A percentile compares a stretch with the other conserved stretches of the same genome.
These are phyloP conservation scores for Knipowitschia caucasica DNA, from an alignment of 2,797 vertebrate genomes.

Conservation along the genomic window DNA sequence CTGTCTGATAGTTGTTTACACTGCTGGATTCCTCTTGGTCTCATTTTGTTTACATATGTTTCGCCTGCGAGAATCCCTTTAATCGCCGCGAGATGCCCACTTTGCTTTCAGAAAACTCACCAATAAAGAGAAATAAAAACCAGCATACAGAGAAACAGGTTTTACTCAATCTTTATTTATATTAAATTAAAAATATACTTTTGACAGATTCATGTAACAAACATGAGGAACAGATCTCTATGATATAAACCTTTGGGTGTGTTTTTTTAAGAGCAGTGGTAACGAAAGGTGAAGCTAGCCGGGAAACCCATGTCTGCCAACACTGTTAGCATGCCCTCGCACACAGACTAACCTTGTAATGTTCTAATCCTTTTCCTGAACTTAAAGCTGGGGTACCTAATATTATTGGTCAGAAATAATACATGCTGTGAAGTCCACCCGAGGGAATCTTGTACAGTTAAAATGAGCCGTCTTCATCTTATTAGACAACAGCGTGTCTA, in stretches of 20 bases:
- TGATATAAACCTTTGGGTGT: constrained; percentile 89
- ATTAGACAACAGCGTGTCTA: too few relatives aligned
- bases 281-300: constrained; percentile 26
- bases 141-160: too few relatives aligned
- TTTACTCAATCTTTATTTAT: constrained; percentile 99
- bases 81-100: background rate
- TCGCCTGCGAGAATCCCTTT: background rate
- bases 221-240: constrained; percentile 95
- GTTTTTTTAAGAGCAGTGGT: constrained; percentile 62
- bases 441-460: too few relatives aligned
- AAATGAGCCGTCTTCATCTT: too few relatives aligned
- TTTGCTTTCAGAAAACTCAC: background rate
- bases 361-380: too few relatives aligned
- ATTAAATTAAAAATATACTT: constrained; percentile 99
- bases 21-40: constrained; percentile 1
- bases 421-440: too few relatives aligned
- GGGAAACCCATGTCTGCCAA: too few relatives aligned
- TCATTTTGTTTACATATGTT: constrained; percentile 3
- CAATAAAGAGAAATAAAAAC: constrained; percentile 12
- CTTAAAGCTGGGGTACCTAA: too few relatives aligned
- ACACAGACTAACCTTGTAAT: too few relatives aligned
- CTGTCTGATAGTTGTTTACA: constrained; percentile 1
- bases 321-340: too few relatives aligned
- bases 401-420: too few relatives aligned
- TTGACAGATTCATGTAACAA: constrained; percentile 99